Evolutionary conservation across 2,113 vertebrate species (phyloP).

Genomic region (Micromys minutus): DNA sequence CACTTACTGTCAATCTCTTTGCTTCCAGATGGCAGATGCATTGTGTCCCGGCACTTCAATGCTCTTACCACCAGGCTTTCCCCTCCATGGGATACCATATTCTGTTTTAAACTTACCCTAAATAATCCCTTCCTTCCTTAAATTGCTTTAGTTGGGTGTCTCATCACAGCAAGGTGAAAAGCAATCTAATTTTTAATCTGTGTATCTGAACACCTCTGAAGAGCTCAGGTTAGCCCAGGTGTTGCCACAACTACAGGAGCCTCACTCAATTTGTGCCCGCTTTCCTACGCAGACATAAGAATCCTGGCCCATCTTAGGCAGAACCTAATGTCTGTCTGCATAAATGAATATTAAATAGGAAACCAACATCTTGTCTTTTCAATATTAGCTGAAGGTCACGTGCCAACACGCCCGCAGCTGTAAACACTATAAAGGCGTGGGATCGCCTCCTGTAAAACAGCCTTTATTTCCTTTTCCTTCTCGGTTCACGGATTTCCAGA

Average conservation of each 20-base stretch:
- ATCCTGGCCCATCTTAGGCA: neutral
- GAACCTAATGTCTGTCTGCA: neutral
- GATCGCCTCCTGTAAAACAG: neutral
- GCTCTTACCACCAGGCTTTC: neutral
- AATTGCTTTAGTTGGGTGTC: neutral
- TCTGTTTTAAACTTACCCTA: neutral
- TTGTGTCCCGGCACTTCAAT: too few relatives aligned
- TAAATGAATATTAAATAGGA: slow-evolving; percentile 34
- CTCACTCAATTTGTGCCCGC: too few relatives aligned
- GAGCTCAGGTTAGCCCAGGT: neutral
- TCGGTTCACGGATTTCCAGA: neutral
- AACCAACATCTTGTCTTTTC: neutral
- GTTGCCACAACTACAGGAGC: neutral
- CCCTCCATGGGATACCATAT: neutral
- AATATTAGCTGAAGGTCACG: slow-evolving; percentile 8
- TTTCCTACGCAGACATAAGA: neutral
- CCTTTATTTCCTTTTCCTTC: neutral
- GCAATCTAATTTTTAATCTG: too few relatives aligned
- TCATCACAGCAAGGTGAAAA: neutral
- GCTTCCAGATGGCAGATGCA: neutral
- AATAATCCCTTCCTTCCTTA: neutral
- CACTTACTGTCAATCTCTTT: neutral
- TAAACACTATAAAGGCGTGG: neutral
- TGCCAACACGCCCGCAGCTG: neutral
- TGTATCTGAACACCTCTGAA: neutral